phyloP scores from a whole-genome alignment of 2,113 vertebrate genomes.

The Agapornis roseicollis region DNA sequence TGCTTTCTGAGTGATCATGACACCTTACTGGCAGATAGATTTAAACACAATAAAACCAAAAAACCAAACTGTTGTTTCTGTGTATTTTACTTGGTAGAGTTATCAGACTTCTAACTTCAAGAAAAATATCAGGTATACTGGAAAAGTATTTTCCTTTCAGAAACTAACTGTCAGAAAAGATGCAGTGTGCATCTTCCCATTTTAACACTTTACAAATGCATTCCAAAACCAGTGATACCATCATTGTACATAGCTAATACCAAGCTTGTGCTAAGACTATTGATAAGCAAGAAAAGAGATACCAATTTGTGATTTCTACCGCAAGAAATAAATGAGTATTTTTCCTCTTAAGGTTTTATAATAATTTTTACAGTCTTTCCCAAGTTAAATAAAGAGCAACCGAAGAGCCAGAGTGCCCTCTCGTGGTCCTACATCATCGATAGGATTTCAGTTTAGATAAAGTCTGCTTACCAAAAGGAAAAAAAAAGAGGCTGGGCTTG shows the following conservation, averaged over 20 bases:
- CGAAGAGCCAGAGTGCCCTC: conserved; percentile 72
- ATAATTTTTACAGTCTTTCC: background rate
- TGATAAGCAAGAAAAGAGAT: background rate
- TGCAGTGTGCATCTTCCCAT: background rate
- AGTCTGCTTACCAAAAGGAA: background rate
- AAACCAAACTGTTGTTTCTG: background rate
- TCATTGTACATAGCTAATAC: background rate
- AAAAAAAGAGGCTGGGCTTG: background rate
- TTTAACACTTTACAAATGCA: background rate
- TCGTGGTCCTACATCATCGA: background rate
- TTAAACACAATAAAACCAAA: background rate
- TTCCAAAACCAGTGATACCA: background rate
- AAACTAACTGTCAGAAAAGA: background rate
- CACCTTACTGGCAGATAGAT: background rate
- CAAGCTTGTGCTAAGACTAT: background rate
- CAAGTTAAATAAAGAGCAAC: background rate
- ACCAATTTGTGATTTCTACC: background rate
- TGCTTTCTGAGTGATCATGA: background rate
- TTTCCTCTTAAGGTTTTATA: background rate
- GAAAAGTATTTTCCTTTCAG: background rate
- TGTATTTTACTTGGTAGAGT: background rate
- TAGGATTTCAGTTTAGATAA: background rate
- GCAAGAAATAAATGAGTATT: background rate
- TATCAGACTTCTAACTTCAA: background rate
- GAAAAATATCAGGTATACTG: background rate